Conservation (phyloP, 2,888 invertebrate genomes). For the Leucoptera coffeella region DNA sequence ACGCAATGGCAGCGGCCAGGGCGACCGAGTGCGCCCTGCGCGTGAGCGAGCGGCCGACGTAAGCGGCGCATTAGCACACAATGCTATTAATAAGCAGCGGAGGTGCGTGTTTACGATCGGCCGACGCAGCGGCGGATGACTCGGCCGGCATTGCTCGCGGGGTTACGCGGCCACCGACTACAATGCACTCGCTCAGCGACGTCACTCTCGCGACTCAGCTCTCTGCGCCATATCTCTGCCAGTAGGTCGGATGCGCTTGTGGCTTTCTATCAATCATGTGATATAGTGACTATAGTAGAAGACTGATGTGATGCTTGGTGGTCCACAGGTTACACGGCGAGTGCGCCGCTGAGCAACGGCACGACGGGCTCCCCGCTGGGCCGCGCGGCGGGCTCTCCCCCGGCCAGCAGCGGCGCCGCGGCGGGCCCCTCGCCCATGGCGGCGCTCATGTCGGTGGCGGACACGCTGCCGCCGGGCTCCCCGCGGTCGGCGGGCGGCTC, state of each 20-base stretch:
- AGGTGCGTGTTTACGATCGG: conserved; percentile 41
- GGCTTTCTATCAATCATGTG: too few species aligned
- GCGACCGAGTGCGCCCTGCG: too few species aligned
- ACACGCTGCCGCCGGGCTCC: conserved; percentile 81
- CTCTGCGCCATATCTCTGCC: too few species aligned
- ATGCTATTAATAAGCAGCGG: conserved; percentile 34
- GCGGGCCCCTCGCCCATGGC: conserved; percentile 68
- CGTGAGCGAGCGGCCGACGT: too few species aligned
- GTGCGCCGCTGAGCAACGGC: conserved; percentile 45
- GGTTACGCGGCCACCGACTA: conserved; percentile 32
- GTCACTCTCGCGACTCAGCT: too few species aligned
- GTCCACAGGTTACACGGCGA: conserved; percentile 31
- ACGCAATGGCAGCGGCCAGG: too few species aligned
- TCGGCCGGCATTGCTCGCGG: conserved; percentile 22
- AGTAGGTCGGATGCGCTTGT: too few species aligned
- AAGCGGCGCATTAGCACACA: conserved; percentile 32
- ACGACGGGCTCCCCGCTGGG: conserved; percentile 57
- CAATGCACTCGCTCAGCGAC: too few species aligned
- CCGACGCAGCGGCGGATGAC: conserved; percentile 34
- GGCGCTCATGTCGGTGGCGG: conserved; percentile 85
- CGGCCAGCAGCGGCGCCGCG: conserved; percentile 50
- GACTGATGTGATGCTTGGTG: too few species aligned
- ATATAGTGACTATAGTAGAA: too few species aligned
- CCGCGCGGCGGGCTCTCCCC: conserved; percentile 41
- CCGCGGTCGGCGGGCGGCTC: conserved; percentile 78